Evolutionary conservation across 1,140 invertebrate genomes (phyloP).

Genomic region (Diprion similis): DNA sequence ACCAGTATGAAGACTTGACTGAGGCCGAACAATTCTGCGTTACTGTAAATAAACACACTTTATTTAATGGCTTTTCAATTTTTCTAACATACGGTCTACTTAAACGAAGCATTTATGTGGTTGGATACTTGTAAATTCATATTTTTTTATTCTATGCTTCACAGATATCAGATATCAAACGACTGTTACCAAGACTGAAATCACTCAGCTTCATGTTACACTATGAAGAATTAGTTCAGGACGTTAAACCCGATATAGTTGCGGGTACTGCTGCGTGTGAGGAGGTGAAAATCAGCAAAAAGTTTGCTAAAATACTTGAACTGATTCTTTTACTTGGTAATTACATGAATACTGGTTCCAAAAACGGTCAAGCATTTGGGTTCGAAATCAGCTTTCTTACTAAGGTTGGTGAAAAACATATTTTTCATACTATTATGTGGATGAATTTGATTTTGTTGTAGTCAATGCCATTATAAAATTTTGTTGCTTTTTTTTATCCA

Average conservation of each 20-base stretch:
- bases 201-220: slow-evolving; percentile 91
- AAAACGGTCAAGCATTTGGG: slow-evolving; percentile 91
- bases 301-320: slow-evolving; percentile 90
- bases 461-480: no score
- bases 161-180: slow-evolving; percentile 82
- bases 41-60: slow-evolving; percentile 73
- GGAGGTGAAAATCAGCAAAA: slow-evolving; percentile 88
- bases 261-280: slow-evolving; percentile 94
- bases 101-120: background rate
- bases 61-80: slow-evolving; percentile 5
- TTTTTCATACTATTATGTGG: slow-evolving; percentile 1
- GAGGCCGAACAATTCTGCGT: slow-evolving; percentile 95
- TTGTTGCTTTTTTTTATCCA: slow-evolving; percentile 57
- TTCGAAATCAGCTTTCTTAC: slow-evolving; percentile 97
- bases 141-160: slow-evolving; percentile 32
- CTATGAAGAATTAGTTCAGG: slow-evolving; percentile 82
- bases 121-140: background rate
- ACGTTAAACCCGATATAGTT: slow-evolving; percentile 96
- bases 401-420: slow-evolving; percentile 69
- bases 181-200: slow-evolving; percentile 84
- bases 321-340: slow-evolving; percentile 91
- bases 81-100: background rate
- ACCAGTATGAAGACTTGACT: slow-evolving; percentile 81
- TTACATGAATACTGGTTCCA: slow-evolving; percentile 94
- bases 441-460: background rate